Conservation (phyloP, 2,888 invertebrate species). For the Serripes groenlandicus region DNA sequence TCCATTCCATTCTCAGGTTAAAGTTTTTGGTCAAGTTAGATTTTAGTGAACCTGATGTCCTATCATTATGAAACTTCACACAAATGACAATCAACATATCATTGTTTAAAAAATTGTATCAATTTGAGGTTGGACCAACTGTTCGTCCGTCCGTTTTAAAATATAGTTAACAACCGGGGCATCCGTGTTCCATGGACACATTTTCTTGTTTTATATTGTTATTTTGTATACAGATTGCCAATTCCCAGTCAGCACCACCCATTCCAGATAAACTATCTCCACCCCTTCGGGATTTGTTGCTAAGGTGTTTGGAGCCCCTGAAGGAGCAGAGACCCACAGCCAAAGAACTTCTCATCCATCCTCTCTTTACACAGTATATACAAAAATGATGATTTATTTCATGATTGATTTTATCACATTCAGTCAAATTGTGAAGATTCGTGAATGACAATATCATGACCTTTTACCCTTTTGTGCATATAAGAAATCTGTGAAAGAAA, state of each 20-base stretch:
- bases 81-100: too few relatives aligned
- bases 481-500: not conserved
- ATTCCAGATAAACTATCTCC: slow-evolving; percentile 86
- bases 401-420: not conserved
- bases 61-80: too few relatives aligned
- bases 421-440: not conserved
- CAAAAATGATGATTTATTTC: slow-evolving; percentile 24
- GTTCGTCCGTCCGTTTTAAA: too few relatives aligned
- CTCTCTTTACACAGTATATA: slow-evolving; percentile 83
- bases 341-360: slow-evolving; percentile 85
- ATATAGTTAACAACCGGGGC: too few relatives aligned
- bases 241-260: slow-evolving; percentile 86
- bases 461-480: not conserved
- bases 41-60: too few relatives aligned
- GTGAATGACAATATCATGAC: too few relatives aligned
- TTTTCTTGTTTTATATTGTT: not conserved
- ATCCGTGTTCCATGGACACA: not conserved
- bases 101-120: too few relatives aligned
- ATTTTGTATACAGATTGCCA: slow-evolving; percentile 85
- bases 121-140: too few relatives aligned
- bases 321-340: slow-evolving; percentile 86
- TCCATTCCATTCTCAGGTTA: too few relatives aligned
- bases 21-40: too few relatives aligned
- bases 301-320: slow-evolving; percentile 86
- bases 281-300: slow-evolving; percentile 84